phyloP scores from a whole-genome alignment of 2,888 invertebrate species.

The Trichogramma dendrolimi region DNA sequence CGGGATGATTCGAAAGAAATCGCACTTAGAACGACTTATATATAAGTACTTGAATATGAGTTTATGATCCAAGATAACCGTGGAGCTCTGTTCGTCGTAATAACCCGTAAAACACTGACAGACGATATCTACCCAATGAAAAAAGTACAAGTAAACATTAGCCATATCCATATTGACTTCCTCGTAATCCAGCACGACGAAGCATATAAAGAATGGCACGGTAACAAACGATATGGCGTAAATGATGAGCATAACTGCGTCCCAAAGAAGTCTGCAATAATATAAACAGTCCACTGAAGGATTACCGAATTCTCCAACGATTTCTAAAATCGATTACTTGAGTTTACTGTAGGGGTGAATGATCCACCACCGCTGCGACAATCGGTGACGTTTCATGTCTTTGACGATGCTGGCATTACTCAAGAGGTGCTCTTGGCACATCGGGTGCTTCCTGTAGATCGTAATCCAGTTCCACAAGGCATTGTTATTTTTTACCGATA shows the following conservation, averaged over 20 bases:
- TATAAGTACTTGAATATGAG: constrained; percentile 38
- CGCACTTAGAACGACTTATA: not conserved
- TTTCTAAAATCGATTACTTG: constrained; percentile 19
- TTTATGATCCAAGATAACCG: constrained; percentile 34
- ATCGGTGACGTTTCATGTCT: constrained; percentile 38
- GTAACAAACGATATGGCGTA: constrained; percentile 40
- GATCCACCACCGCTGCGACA: constrained; percentile 39
- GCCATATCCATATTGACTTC: constrained; percentile 35
- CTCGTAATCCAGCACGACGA: constrained; percentile 40
- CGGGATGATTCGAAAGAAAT: not conserved
- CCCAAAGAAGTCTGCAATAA: constrained; percentile 43
- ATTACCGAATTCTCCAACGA: no score
- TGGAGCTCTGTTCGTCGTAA: constrained; percentile 28
- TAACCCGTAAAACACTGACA: constrained; percentile 41
- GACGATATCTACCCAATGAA: constrained; percentile 45
- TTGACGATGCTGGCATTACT: constrained; percentile 37
- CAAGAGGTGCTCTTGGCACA: constrained; percentile 33
- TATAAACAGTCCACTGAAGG: no score
- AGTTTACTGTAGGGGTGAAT: constrained; percentile 46
- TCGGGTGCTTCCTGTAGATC: constrained; percentile 36
- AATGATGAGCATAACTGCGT: constrained; percentile 39
- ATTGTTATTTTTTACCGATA: not conserved
- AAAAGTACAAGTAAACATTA: constrained; percentile 38
- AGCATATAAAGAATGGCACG: constrained; percentile 43
- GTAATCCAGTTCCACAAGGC: constrained; percentile 9